A percentile compares a stretch with the other conserved stretches of the same genome.
Conservation (phyloP, 2,888 invertebrate genomes). For the Chaetogeoica ovagalla region DNA sequence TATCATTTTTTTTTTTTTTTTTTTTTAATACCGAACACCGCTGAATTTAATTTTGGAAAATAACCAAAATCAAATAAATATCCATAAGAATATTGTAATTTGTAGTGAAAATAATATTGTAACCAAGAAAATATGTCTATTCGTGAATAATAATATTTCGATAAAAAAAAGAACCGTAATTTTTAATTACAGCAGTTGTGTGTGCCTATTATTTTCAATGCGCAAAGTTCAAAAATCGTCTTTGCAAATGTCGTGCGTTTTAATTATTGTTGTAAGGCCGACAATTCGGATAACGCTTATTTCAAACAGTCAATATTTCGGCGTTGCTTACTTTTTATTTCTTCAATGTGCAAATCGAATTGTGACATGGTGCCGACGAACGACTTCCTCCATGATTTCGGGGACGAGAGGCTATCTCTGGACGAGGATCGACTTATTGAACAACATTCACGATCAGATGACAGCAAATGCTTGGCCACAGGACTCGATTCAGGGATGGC, state of each 20-base stretch:
- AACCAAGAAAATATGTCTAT: too few species aligned
- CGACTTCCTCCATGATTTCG: conserved; percentile 28
- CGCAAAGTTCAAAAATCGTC: too few species aligned
- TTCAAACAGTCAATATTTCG: background rate
- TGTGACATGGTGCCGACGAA: conserved; percentile 78
- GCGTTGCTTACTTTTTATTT: conserved; percentile 73
- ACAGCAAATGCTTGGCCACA: conserved; percentile 5
- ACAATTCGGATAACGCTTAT: too few species aligned
- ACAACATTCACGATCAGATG: conserved; percentile 12
- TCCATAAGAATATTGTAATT: background rate
- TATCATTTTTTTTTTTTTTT: too few species aligned
- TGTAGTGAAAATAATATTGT: background rate
- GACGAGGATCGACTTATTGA: conserved; percentile 41
- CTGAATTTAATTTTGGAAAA: background rate
- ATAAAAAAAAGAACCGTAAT: too few species aligned
- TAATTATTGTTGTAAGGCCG: too few species aligned
- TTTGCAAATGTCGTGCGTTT: too few species aligned
- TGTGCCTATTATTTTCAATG: too few species aligned
- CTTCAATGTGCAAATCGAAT: conserved; percentile 83
- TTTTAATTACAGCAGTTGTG: too few species aligned
- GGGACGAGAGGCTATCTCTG: conserved; percentile 32
- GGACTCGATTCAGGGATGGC: background rate
- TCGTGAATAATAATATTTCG: too few species aligned
- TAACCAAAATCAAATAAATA: background rate
- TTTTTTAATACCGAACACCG: too few species aligned